Percentiles rank a stretch among this genome's conserved stretches.
These are phyloP conservation scores for Pandemis cinnamomeana DNA, from an alignment of 2,888 invertebrate genomes.

Conservation along the genomic window DNA sequence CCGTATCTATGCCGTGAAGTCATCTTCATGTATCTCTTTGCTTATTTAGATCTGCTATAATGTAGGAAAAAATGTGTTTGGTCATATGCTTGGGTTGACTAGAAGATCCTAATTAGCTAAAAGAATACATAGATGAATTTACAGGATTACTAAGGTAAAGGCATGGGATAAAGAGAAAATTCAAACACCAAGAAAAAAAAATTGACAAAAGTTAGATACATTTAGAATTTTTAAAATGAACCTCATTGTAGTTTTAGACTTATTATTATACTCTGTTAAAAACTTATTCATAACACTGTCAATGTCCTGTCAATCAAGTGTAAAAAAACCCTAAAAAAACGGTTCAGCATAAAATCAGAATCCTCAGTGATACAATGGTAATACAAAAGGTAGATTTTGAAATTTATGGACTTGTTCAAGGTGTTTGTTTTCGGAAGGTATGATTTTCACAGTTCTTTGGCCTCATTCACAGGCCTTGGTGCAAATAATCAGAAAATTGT, in stretches of 20 bases:
- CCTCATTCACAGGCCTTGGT: neutral
- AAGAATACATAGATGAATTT: too few species aligned
- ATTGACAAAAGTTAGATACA: too few species aligned
- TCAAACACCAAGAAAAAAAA: too few species aligned
- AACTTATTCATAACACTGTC: neutral
- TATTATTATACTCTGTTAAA: neutral
- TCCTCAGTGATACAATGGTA: slow-evolving; percentile 37
- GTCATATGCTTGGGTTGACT: too few species aligned
- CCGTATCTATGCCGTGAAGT: too few species aligned
- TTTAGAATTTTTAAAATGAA: neutral
- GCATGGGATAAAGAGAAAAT: too few species aligned
- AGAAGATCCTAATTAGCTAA: too few species aligned
- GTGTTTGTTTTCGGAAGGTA: slow-evolving; percentile 81
- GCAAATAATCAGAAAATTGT: neutral
- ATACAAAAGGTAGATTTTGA: slow-evolving; percentile 70
- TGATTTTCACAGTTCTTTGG: slow-evolving; percentile 23
- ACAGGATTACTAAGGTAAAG: too few species aligned
- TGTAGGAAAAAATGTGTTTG: too few species aligned
- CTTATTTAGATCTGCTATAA: too few species aligned
- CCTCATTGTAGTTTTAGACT: neutral
- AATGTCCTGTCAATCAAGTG: neutral
- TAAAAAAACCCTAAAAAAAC: neutral
- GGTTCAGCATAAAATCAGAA: neutral
- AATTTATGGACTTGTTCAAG: slow-evolving; percentile 81
- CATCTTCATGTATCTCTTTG: too few species aligned